Conservation (phyloP, 2,888 invertebrate genomes). For the Rapana venosa region DNA sequence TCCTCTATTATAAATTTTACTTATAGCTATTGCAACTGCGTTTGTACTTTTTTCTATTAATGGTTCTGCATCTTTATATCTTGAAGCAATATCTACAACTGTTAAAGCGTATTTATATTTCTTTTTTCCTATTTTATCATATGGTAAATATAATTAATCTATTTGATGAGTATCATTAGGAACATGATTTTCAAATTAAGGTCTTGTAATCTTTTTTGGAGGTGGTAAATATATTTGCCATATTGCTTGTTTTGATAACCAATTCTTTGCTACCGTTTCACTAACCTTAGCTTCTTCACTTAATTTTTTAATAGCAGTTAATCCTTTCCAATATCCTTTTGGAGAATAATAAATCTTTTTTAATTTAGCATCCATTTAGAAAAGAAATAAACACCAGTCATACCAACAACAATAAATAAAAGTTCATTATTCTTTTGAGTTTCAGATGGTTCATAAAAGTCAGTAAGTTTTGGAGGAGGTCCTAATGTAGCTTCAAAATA, state of each 20-base stretch:
- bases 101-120: constrained; percentile 40
- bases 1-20: constrained; percentile 36
- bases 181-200: constrained; percentile 23
- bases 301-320: constrained; percentile 5
- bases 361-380: not conserved
- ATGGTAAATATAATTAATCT: constrained; percentile 30
- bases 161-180: constrained; percentile 30
- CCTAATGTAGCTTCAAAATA: not conserved
- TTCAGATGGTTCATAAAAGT: not conserved
- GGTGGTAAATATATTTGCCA: constrained; percentile 43
- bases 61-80: not conserved
- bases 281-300: not conserved
- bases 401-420: constrained; percentile 18
- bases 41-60: not conserved
- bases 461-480: not conserved
- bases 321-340: constrained; percentile 18
- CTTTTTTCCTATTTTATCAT: constrained; percentile 16
- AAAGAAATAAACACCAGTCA: not conserved
- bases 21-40: constrained; percentile 12
- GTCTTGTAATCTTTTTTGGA: constrained; percentile 25
- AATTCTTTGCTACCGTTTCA: not conserved
- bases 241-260: constrained; percentile 10
- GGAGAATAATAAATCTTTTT: constrained; percentile 9
- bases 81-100: constrained; percentile 34
- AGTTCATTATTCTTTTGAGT: constrained; percentile 7